A percentile compares a stretch with the other conserved stretches of the same genome.
phyloP scores from a whole-genome alignment of 2,113 vertebrate species.

The Crotophaga sulcirostris region DNA sequence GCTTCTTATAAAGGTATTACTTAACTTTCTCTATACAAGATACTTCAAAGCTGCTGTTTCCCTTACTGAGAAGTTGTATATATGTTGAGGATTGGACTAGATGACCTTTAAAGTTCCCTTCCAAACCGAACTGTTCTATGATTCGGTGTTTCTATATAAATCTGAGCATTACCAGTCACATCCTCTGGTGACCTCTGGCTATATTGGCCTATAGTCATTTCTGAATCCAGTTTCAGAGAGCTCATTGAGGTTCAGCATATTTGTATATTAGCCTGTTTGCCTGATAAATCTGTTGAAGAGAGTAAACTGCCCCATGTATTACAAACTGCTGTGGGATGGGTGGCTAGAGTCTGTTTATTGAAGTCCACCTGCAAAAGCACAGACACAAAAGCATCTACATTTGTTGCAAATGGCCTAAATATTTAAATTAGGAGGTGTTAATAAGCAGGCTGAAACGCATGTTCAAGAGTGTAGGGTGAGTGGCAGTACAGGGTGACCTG shows the following conservation, averaged over 20 bases:
- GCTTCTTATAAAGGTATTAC: neutral
- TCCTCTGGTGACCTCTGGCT: neutral
- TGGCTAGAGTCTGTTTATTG: neutral
- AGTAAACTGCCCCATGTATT: neutral
- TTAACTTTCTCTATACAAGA: neutral
- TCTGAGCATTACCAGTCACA: neutral
- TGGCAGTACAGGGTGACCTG: neutral
- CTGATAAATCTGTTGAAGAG: neutral
- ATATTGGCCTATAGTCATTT: neutral
- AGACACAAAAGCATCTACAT: neutral
- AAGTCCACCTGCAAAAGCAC: neutral
- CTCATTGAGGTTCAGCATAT: neutral
- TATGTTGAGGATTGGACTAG: neutral
- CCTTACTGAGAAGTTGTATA: neutral
- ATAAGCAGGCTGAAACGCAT: neutral
- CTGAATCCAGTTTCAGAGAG: neutral
- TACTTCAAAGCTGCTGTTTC: neutral
- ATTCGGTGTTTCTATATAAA: neutral
- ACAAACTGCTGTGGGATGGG: accelerated
- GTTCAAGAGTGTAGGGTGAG: accelerated
- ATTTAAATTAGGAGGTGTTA: neutral
- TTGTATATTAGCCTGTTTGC: neutral
- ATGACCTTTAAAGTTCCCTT: neutral
- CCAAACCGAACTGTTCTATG: too few species aligned
- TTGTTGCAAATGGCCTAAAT: neutral